Base-by-base conservation (phyloP, 1,140 invertebrate genomes). In the Lucilia sericata region DNA sequence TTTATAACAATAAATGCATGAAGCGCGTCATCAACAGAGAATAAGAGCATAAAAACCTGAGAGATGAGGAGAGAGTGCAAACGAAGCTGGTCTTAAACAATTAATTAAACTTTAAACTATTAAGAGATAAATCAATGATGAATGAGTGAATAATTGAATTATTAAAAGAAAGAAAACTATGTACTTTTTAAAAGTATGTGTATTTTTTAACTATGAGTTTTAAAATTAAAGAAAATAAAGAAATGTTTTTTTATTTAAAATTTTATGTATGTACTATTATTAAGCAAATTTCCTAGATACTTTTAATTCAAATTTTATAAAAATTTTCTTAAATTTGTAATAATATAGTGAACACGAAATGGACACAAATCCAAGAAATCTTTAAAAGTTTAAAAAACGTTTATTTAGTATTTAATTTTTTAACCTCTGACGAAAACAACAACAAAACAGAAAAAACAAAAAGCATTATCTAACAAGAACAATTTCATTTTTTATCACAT, bases 1-100 rank as follows among this genome's bases (percentile, higher is more conserved):
- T 84, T 94, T 96, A 93, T 96, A 94, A 94, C 89, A 87, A 86
- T 88, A 88, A 87, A 87, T 49, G 76, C 42, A 74, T 21, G 12
- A 81, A 19, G 21, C 7, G 34, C 42, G 19, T 65, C 51, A 42
- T 21, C n/a, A 82, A 51, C 25, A 74, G 51, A 82, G 83, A 30
- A 84, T 17, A 65, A 70, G 47, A 70, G 34, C 19, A 80, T 49
- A 80, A 12, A 80, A 80, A 80, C 76, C 76, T 80, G 76, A 49
- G 42, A 49, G 42, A 80, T 25, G 76, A 80, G 76, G 76, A 80
- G 76, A 80, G 76, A 80, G 76, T 80, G 76, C 76, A 80, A 80
- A 80, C 76, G 76, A 80, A 80, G 76, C 76, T 80, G 76, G 76
- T 80, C 76, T 80, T 80, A 80, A 80, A 80, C n/a, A 80, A 80